Evolutionary conservation across 2,888 invertebrate genomes (phyloP).

Genomic region (Leucoma salicis): DNA sequence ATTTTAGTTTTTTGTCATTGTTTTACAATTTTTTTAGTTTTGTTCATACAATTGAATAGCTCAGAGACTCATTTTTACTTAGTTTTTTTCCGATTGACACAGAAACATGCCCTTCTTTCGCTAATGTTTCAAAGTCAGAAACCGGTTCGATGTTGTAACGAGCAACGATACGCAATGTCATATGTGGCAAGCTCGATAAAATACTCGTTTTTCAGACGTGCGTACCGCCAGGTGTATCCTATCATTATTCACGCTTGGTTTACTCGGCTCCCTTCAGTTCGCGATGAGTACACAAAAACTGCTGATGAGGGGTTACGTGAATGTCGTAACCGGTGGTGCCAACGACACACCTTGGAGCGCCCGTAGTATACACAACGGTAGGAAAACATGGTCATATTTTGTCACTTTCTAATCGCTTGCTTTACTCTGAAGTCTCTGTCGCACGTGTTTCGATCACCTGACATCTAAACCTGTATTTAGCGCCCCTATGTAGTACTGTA

Average conservation of each 20-base stretch:
- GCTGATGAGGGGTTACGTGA: conserved; percentile 19
- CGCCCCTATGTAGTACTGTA: not conserved
- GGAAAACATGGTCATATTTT: not conserved
- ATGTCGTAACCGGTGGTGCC: conserved; percentile 15
- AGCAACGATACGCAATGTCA: conserved; percentile 11
- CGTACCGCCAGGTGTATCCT: conserved; percentile 22
- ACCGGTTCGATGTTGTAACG: conserved; percentile 29
- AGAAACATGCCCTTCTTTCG: not conserved
- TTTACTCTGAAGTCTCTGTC: not conserved
- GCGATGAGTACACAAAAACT: conserved; percentile 7
- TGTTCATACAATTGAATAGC: too few species aligned
- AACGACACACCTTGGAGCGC: not conserved
- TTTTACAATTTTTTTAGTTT: too few species aligned
- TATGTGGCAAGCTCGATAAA: conserved; percentile 16
- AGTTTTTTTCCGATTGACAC: not conserved
- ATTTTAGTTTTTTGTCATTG: conserved; percentile 5
- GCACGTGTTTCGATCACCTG: not conserved
- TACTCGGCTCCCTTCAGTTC: conserved; percentile 14
- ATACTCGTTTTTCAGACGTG: conserved; percentile 6
- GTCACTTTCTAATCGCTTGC: not conserved
- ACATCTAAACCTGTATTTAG: not conserved
- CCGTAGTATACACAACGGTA: not conserved
- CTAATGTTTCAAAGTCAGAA: conserved; percentile 5
- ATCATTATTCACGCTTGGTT: conserved; percentile 20
- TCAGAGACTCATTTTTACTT: not conserved